A percentile compares a stretch with the other conserved stretches of the same genome.
These are phyloP conservation scores for Cariama cristata DNA, from an alignment of 2,113 vertebrate genomes.

Conservation along the genomic window DNA sequence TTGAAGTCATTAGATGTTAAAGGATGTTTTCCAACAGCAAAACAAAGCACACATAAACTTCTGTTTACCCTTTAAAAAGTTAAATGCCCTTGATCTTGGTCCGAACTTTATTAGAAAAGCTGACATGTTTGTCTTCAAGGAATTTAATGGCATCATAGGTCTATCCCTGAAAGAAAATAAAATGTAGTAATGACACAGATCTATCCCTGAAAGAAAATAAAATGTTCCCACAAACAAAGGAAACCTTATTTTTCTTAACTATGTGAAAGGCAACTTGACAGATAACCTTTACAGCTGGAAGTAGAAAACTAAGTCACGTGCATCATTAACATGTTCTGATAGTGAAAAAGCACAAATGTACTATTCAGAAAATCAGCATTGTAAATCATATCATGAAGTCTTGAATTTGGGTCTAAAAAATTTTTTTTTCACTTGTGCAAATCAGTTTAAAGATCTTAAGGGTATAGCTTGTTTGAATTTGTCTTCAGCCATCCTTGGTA, in stretches of 20 bases:
- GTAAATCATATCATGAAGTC: slow-evolving; percentile 56
- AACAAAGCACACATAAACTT: neutral
- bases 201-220: slow-evolving; percentile 77
- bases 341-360: neutral
- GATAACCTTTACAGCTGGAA: neutral
- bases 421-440: slow-evolving; percentile 78
- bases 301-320: neutral
- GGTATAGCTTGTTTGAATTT: slow-evolving; percentile 80
- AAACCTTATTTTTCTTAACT: neutral
- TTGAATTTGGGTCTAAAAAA: slow-evolving; percentile 79
- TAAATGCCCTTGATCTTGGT: slow-evolving; percentile 67
- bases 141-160: slow-evolving; percentile 56
- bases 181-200: slow-evolving; percentile 21
- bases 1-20: slow-evolving; percentile 53
- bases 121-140: slow-evolving; percentile 49
- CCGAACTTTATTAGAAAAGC: slow-evolving; percentile 74
- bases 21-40: slow-evolving; percentile 74
- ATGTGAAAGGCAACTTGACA: neutral
- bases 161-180: slow-evolving; percentile 78
- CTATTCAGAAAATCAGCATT: slow-evolving; percentile 60
- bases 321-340: neutral
- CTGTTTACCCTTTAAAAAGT: slow-evolving; percentile 70
- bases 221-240: slow-evolving; percentile 25
- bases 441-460: slow-evolving; percentile 67
- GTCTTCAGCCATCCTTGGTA: slow-evolving; percentile 72